Base-by-base conservation (phyloP, 2,888 invertebrate genomes). In the Thecophora atra region DNA sequence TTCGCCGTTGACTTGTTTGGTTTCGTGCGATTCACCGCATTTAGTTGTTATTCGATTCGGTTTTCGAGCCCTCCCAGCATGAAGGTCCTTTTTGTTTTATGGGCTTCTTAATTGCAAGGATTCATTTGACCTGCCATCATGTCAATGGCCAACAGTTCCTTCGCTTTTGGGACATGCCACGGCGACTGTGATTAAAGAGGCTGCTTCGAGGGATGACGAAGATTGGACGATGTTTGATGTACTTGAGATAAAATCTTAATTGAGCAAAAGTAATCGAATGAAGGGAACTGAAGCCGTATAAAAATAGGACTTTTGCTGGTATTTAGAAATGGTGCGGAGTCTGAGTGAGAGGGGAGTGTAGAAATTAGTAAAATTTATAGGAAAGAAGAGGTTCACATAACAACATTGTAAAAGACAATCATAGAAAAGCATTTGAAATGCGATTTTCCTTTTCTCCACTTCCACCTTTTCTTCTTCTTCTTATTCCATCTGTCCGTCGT, bases 31-130 rank as follows among this genome's bases (percentile, higher is more conserved):
- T 58, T 26, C 17, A 26, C 15, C 15, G 28, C 60, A 60, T 30
- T 60, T n/a, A 30, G 60, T 60, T 60, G 60, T 30, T 30, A 60
- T 60, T 60, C 30, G 30, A 26, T 60, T 60, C 60, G 60, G 60
- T n/a, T 5, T 60, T 30, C 24, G 30, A 60, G 60, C 26, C 60
- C 30, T 60, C 26, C n/a, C n/a, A 30, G 60, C 17, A 56, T 37
- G 47, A 15, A 47, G 47, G 47, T 5, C 60, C 17, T 37, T 56
- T 65, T 60, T 47, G 24, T 65, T 65, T 65, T 44, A 65, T 65
- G 65, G 44, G 51, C 24, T 28, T 51, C 47, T 5, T 65, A 65
- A 65, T 65, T 65, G 51, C 65, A 51, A 56, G 60, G 60, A n/a
- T 47, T 47, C 47, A n/a, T 47, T 15, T n/a, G 47, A n/a, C 15